Conservation (phyloP, 1,140 invertebrate genomes). For the Zaprionus vittiger region DNA sequence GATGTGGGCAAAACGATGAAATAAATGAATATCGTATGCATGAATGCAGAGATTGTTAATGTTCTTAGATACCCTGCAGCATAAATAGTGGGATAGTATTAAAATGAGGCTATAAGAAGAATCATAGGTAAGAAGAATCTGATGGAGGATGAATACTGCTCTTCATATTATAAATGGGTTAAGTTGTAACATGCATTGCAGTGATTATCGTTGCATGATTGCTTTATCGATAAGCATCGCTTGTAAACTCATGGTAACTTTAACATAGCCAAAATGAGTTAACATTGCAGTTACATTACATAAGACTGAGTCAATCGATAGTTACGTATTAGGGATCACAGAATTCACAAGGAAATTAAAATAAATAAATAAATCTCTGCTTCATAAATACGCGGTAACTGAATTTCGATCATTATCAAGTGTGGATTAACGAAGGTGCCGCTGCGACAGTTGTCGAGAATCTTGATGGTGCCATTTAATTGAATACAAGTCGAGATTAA, state of each 20-base stretch:
- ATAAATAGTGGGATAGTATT: not conserved
- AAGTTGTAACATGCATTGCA: too few species aligned
- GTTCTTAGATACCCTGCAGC: not conserved
- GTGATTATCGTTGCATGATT: too few species aligned
- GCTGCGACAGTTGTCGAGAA: not conserved
- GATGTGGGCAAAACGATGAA: slow-evolving; percentile 34
- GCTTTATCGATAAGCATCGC: too few species aligned
- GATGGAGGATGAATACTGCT: too few species aligned
- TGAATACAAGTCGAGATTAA: not conserved
- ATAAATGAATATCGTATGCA: slow-evolving; percentile 16
- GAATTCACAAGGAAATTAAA: too few species aligned
- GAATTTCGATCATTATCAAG: not conserved
- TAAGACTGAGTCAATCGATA: too few species aligned
- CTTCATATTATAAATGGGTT: too few species aligned
- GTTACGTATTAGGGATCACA: too few species aligned
- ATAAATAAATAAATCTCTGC: too few species aligned
- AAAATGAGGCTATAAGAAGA: not conserved
- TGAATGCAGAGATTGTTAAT: slow-evolving; percentile 12
- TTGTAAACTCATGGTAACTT: too few species aligned
- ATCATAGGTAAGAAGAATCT: not conserved
- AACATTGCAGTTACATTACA: too few species aligned
- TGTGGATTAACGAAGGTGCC: not conserved
- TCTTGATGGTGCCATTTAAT: not conserved
- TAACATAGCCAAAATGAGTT: too few species aligned
- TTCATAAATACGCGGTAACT: not conserved